These are phyloP conservation scores for Taurulus bubalis DNA, from an alignment of 2,113 vertebrate genomes.

Conservation along the genomic window DNA sequence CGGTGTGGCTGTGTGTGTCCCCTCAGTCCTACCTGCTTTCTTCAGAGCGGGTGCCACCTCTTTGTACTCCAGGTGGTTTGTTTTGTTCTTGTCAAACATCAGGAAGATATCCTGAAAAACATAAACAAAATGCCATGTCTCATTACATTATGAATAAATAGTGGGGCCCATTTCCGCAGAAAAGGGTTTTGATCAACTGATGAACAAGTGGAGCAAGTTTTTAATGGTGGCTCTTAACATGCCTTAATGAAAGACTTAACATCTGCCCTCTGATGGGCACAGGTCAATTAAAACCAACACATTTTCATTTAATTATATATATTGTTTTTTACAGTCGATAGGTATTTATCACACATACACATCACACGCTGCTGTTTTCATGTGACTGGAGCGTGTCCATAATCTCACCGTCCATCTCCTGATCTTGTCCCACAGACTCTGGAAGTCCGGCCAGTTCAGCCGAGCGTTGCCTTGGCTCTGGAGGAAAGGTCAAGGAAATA, in stretches of 20 bases:
- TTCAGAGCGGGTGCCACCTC: slow-evolving; percentile 76
- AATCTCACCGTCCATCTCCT: slow-evolving; percentile 78
- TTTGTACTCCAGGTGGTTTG: slow-evolving; percentile 69
- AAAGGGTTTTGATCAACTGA: background rate
- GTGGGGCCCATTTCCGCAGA: background rate
- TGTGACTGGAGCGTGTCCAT: background rate
- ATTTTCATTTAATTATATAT: too few species aligned
- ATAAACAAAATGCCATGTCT: background rate
- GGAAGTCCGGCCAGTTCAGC: slow-evolving; percentile 75
- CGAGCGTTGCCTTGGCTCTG: slow-evolving; percentile 75
- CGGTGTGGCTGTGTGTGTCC: background rate
- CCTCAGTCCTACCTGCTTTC: slow-evolving; percentile 74
- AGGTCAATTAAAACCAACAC: too few species aligned
- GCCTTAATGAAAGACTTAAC: too few species aligned
- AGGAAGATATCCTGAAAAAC: slow-evolving; percentile 81
- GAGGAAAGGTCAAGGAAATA: slow-evolving; percentile 61
- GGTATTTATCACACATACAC: background rate
- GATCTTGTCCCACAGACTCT: slow-evolving; percentile 80
- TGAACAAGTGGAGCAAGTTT: background rate
- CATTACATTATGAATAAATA: too few species aligned
- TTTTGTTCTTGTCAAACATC: slow-evolving; percentile 77
- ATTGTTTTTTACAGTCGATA: background rate
- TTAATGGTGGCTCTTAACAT: background rate
- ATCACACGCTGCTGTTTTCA: background rate
- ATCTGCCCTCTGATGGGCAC: too few species aligned